Base-by-base conservation (phyloP, 1,140 invertebrate species). In the Olivierus martensii region DNA sequence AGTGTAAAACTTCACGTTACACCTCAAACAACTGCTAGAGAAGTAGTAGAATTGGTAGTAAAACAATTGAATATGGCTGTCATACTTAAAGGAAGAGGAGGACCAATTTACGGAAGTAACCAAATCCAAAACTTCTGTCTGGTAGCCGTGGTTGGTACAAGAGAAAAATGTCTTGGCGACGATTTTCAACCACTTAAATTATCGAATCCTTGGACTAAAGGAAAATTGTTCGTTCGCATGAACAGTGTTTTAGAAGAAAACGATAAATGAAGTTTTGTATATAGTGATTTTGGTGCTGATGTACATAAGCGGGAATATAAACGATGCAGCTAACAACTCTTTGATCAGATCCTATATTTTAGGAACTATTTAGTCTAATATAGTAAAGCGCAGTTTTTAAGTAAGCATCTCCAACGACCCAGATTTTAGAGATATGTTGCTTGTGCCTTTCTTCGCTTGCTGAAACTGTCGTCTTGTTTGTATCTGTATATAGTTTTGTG, bases 191-290 rank as follows among this genome's bases (percentile, higher is more conserved):
- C 89, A 0, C 70, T 96, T 2, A 82, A 90, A 59, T 69, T 97
- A 21, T 89, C 95, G 64, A 91, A 91, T 69, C 91, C 91, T 0
- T 97, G 92, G 92, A 83, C 86, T 49, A 88, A 88, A 63, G 91
- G 92, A 0, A 74, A 87, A 17, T 71, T 96, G 28, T 95, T 91
- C 68, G 87, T 96, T 1, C 71, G 91, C 22, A 82, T 86, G 61
- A 89, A 87, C 65, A 84, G 86, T 59, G 28, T 28, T 4, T 28
- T 28, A 9, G 28, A 28, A 28, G 28, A 28, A 85, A 91, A 4
- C 1, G 2, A 2, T 28, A 28, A 28, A 28, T 28, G 28, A 28
- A 28, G 28, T 28, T 28, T 28, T 28, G 28, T 28, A 28, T 9
- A 28, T 28, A 28, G 4, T 2, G 28, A 28, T 6, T 6, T 28